These are phyloP conservation scores for Oryzias javanicus DNA, from an alignment of 2,113 vertebrate species.

Conservation along the genomic window DNA sequence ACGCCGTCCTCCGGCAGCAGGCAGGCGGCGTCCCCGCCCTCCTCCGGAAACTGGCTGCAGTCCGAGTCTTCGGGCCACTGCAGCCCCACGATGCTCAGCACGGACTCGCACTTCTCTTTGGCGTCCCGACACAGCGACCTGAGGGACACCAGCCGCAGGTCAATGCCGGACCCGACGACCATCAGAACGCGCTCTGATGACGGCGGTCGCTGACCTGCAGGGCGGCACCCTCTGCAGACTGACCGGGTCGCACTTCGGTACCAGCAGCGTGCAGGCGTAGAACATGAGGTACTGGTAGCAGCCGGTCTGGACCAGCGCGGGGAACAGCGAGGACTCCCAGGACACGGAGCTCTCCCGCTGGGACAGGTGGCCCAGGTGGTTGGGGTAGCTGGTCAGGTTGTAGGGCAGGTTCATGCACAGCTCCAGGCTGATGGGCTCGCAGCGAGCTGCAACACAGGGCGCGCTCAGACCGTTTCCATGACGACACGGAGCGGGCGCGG, in stretches of 20 bases:
- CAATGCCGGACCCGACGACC: no score
- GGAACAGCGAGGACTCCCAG: constrained; percentile 95
- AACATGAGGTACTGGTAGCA: constrained; percentile 99
- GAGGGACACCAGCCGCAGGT: no score
- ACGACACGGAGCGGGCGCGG: not conserved
- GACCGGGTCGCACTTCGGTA: constrained; percentile 89
- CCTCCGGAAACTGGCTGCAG: constrained; percentile 90
- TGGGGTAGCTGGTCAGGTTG: constrained; percentile 88
- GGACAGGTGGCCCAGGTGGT: constrained; percentile 91
- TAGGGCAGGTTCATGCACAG: constrained; percentile 96
- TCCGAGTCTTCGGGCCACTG: constrained; percentile 96
- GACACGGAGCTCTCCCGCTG: constrained; percentile 92
- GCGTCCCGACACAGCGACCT: constrained; percentile 87
- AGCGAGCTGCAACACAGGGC: constrained; percentile 61
- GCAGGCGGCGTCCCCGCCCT: constrained; percentile 83
- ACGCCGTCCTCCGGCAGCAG: constrained; percentile 87
- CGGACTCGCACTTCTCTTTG: constrained; percentile 89
- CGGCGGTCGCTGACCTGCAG: constrained; percentile 82
- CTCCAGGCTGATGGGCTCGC: constrained; percentile 91
- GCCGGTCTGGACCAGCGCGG: constrained; percentile 93
- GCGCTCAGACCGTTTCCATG: constrained; percentile 2
- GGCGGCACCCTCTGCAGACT: constrained; percentile 86
- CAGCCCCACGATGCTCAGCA: constrained; percentile 91
- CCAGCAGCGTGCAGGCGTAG: constrained; percentile 93
- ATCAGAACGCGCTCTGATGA: no score